Evolutionary conservation across 2,888 invertebrate species (phyloP), one percentile per base, ranked within the genome.

Genomic region (Helleia helle): DNA sequence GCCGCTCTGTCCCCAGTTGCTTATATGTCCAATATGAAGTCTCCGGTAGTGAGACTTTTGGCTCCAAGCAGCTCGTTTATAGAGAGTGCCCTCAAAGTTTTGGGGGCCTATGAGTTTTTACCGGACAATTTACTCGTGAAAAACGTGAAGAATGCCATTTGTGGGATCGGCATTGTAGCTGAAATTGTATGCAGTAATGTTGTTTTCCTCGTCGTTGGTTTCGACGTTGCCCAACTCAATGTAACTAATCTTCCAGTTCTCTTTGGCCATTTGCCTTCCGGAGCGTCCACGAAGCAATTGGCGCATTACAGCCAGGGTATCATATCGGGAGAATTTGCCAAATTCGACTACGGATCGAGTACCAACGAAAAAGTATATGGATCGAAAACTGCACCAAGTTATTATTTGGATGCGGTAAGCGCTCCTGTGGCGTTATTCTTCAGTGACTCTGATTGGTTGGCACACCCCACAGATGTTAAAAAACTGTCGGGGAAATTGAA

Each of bases 31-130:
- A 61, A 84, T 30, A 59, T 75, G 1, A 62, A 51, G 14, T 71
- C 76, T 0, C 80, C 80, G 0, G 24, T 76, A 7, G 51, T 75
- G 2, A 55, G 70, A 13, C 45, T 79, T 1, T 11, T 74, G 7
- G 57, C 76, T 1, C 59, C 68, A 0, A 65, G 63, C 0, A 61
- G 59, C 0, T 49, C 61, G 0, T 22, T 69, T 1, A 39, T 71
- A 2, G 57, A 70, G 26, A 54, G 49, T 5, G 36, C 65, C 3
- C 25, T 58, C n/a, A 64, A 69, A 27, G 44, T 66, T 25, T 45
- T 90, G 43, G 89, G 90, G 0, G 30, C 81, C 0, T 60, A 89
- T 44, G 92, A 93, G 57, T 90, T 94, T 50, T 55, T 89, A 8
- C 92, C 93, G 0, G 87, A 87, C 30, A 73, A 65, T 39, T 62